Evolutionary conservation across 2,113 vertebrate genomes (phyloP).

Genomic region (Salvator merianae): DNA sequence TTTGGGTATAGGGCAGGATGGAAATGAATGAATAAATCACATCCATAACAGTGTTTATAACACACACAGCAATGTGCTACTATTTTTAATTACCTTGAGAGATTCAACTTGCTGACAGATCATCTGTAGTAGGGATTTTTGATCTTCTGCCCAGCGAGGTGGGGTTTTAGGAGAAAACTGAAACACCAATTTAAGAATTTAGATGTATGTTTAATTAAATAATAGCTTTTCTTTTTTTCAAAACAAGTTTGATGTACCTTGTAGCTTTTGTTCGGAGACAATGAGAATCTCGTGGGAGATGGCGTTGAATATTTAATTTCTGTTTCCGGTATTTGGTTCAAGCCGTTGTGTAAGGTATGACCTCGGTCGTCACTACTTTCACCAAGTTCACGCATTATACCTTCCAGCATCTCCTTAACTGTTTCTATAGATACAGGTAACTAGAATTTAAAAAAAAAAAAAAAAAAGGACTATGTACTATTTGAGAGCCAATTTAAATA

Average conservation of each 20-base stretch:
- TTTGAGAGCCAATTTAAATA: background rate
- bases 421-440: slow-evolving; percentile 90
- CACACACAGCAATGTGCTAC: background rate
- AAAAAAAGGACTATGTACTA: too few species aligned
- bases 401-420: slow-evolving; percentile 87
- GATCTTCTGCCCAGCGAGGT: slow-evolving; percentile 95
- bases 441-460: slow-evolving; percentile 68
- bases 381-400: slow-evolving; percentile 88
- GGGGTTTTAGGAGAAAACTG: slow-evolving; percentile 93
- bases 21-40: too few species aligned
- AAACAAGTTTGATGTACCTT: slow-evolving; percentile 75
- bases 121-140: slow-evolving; percentile 90
- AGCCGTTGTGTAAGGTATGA: slow-evolving; percentile 76
- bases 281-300: slow-evolving; percentile 82
- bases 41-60: background rate
- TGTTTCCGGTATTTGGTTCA: slow-evolving; percentile 73
- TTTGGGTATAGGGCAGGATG: too few species aligned
- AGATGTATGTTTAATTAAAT: background rate
- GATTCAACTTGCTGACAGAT: slow-evolving; percentile 95
- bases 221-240: background rate
- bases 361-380: slow-evolving; percentile 78
- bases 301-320: slow-evolving; percentile 86
- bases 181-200: slow-evolving; percentile 20
- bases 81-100: slow-evolving; percentile 83
- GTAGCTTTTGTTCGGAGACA: slow-evolving; percentile 87